Conservation (phyloP, 2,888 invertebrate genomes). For the Dynastes grantii region DNA sequence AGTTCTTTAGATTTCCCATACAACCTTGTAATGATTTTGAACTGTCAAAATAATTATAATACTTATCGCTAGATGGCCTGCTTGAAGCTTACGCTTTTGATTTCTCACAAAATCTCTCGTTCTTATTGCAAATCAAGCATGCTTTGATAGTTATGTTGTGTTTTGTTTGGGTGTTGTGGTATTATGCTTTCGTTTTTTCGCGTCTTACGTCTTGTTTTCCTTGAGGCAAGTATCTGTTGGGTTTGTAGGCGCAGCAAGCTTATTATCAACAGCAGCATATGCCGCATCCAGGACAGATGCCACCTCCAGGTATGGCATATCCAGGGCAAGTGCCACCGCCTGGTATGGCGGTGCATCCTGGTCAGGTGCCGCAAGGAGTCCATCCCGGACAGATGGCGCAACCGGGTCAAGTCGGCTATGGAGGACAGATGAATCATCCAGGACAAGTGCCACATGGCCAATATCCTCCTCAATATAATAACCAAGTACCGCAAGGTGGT, state of each 20-base stretch:
- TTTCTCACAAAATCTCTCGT: too few species aligned
- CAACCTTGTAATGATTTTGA: too few species aligned
- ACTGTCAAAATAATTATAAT: not conserved
- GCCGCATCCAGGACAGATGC: slow-evolving; percentile 19
- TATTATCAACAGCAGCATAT: slow-evolving; percentile 42
- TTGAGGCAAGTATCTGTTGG: slow-evolving; percentile 28
- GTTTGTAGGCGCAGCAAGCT: slow-evolving; percentile 26
- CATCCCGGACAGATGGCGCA: not conserved
- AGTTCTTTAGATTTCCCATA: too few species aligned
- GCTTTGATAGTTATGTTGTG: too few species aligned
- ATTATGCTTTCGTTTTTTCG: slow-evolving; percentile 15
- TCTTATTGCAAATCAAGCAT: too few species aligned
- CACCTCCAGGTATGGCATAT: slow-evolving; percentile 47
- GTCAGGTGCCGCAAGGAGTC: slow-evolving; percentile 55
- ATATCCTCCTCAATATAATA: slow-evolving; percentile 20
- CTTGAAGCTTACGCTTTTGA: too few species aligned
- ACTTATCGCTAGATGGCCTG: not conserved
- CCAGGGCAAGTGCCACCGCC: slow-evolving; percentile 59
- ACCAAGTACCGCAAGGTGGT: slow-evolving; percentile 43
- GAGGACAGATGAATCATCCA: slow-evolving; percentile 27
- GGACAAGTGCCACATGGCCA: slow-evolving; percentile 55
- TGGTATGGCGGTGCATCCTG: slow-evolving; percentile 34
- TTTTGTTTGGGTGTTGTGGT: not conserved
- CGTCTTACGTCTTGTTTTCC: slow-evolving; percentile 20
- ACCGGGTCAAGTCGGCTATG: not conserved